These are phyloP conservation scores for Tichodroma muraria DNA, from an alignment of 2,113 vertebrate species.

Conservation along the genomic window DNA sequence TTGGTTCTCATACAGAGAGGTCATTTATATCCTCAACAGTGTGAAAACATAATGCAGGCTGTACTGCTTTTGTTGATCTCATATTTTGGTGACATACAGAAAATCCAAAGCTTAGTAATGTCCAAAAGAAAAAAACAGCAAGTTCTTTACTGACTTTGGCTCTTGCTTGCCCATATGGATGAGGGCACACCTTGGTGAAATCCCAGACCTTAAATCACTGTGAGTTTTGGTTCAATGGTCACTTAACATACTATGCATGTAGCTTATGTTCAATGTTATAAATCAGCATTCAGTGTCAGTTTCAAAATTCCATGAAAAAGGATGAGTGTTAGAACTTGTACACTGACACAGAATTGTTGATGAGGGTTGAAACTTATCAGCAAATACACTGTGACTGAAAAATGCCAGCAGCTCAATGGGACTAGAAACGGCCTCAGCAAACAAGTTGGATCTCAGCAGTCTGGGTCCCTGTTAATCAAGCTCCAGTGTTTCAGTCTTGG, in stretches of 20 bases:
- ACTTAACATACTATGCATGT: background rate
- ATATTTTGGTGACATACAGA: background rate
- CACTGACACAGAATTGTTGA: background rate
- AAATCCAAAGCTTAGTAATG: background rate
- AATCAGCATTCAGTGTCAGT: background rate
- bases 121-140: background rate
- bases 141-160: background rate
- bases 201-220: background rate
- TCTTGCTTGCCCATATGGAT: background rate
- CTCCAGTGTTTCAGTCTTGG: background rate
- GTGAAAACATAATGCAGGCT: background rate
- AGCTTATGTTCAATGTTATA: background rate
- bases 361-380: background rate
- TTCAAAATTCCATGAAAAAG: background rate
- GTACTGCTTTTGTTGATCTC: background rate
- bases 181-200: background rate
- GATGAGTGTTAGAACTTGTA: background rate
- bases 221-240: background rate
- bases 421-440: background rate
- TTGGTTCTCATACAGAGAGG: background rate
- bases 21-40: background rate
- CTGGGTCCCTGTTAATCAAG: background rate
- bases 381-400: background rate
- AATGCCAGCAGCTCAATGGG: background rate
- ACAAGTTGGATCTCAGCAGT: background rate